phyloP scores from a whole-genome alignment of 1,140 invertebrate species.

The Philotrypesis tridentata region DNA sequence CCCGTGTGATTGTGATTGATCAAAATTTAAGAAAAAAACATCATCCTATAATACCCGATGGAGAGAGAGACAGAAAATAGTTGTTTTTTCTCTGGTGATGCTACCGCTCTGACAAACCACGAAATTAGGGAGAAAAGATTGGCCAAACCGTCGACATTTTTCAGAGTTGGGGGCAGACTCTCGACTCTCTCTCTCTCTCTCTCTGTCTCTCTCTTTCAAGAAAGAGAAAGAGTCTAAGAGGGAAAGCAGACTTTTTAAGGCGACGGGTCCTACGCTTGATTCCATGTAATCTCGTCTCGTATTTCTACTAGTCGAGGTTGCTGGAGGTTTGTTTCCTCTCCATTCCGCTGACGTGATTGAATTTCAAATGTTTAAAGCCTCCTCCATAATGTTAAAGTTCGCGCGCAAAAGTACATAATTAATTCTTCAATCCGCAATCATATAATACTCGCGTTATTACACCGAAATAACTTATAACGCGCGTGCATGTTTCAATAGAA shows the following conservation, averaged over 20 bases:
- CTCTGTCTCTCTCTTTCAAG: no score
- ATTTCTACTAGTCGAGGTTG: neutral
- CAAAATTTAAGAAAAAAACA: neutral
- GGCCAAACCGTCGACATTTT: constrained; percentile 4
- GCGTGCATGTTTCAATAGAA: no score
- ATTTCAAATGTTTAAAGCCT: neutral
- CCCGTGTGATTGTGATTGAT: neutral
- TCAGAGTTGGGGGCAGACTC: neutral
- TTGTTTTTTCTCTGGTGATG: constrained; percentile 10
- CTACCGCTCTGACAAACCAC: neutral
- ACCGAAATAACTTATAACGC: no score
- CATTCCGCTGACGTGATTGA: neutral
- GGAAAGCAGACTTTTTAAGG: constrained; percentile 28
- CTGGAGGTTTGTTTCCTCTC: neutral
- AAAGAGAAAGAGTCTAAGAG: constrained; percentile 1
- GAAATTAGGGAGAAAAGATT: constrained; percentile 62
- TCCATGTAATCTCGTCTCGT: constrained; percentile 23
- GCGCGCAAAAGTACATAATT: neutral
- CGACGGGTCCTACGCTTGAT: constrained; percentile 29
- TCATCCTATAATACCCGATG: neutral
- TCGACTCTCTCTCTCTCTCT: no score
- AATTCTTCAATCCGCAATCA: neutral
- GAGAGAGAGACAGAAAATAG: neutral
- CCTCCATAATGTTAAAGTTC: no score
- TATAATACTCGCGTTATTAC: no score